Evolutionary conservation across 2,888 invertebrate genomes (phyloP).

Genomic region (Cataglyphis cursor): DNA sequence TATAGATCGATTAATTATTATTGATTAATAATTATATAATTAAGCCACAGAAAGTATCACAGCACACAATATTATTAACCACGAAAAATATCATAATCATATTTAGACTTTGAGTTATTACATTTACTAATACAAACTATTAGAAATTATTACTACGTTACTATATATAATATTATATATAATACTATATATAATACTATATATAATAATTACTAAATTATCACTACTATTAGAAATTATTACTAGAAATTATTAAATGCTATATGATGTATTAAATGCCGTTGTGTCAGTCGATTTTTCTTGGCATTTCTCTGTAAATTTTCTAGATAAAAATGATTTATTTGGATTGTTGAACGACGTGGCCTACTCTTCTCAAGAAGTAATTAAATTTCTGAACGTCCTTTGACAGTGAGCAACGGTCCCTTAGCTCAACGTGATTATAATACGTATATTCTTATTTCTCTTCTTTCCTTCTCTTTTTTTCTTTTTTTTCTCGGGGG

Average conservation of each 20-base stretch:
- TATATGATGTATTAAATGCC: not conserved
- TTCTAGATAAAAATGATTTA: conserved; percentile 40
- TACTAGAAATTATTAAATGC: not conserved
- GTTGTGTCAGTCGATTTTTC: not conserved
- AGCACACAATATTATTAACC: not conserved
- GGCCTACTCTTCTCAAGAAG: conserved; percentile 40
- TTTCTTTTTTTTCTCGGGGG: not conserved
- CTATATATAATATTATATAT: too few relatives aligned
- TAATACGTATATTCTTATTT: conserved; percentile 44
- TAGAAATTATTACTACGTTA: not conserved
- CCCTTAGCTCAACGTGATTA: conserved; percentile 35
- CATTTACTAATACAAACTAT: not conserved
- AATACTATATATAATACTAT: too few relatives aligned
- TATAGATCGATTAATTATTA: not conserved
- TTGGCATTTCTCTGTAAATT: not conserved
- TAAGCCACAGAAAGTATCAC: not conserved
- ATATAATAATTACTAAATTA: too few relatives aligned
- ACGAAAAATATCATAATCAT: not conserved
- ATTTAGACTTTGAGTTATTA: not conserved
- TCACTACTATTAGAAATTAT: not conserved
- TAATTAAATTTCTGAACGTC: conserved; percentile 68
- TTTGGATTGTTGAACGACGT: conserved; percentile 6
- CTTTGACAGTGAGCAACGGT: conserved; percentile 66
- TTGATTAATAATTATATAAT: not conserved
- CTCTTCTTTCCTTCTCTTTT: not conserved